Evolutionary conservation across 2,113 vertebrate genomes (phyloP).

Genomic region (Scophthalmus maximus): DNA sequence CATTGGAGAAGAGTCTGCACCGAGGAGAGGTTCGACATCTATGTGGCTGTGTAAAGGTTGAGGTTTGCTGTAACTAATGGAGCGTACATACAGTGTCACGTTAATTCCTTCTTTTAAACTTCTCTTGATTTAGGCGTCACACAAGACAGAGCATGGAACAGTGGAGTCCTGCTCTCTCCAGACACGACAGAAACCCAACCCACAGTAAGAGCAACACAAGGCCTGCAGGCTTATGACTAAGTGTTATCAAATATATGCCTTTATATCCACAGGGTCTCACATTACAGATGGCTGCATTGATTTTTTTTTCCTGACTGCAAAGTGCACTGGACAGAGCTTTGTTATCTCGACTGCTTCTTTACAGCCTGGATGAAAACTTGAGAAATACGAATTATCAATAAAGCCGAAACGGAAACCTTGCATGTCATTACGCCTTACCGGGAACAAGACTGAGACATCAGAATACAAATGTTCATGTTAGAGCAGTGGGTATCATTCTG

Average conservation of each 20-base stretch:
- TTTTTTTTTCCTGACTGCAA: constrained; percentile 71
- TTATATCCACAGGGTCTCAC: constrained; percentile 67
- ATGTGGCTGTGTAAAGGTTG: constrained; percentile 26
- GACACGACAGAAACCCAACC: constrained; percentile 54
- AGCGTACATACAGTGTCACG: constrained; percentile 30
- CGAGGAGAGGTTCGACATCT: constrained; percentile 11
- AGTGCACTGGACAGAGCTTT: constrained; percentile 52
- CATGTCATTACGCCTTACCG: constrained; percentile 4
- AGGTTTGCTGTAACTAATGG: constrained; percentile 13
- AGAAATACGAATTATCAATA: constrained; percentile 54
- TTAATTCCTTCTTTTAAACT: constrained; percentile 38
- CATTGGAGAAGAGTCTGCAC: constrained; percentile 22
- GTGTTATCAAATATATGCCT: constrained; percentile 75
- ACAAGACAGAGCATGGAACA: constrained; percentile 61
- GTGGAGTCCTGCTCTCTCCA: constrained; percentile 57
- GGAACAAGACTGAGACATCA: neutral
- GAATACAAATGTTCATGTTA: constrained; percentile 27
- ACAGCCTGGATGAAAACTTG: constrained; percentile 38
- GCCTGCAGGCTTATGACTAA: constrained; percentile 77
- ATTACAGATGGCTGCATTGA: constrained; percentile 74
- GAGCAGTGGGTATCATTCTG: constrained; percentile 18
- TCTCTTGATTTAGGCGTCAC: constrained; percentile 51
- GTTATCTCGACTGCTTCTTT: constrained; percentile 43
- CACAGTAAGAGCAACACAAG: constrained; percentile 59
- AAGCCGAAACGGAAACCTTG: constrained; percentile 28